Base-by-base conservation (phyloP, 1,140 invertebrate species). In the Chelonus insularis region DNA sequence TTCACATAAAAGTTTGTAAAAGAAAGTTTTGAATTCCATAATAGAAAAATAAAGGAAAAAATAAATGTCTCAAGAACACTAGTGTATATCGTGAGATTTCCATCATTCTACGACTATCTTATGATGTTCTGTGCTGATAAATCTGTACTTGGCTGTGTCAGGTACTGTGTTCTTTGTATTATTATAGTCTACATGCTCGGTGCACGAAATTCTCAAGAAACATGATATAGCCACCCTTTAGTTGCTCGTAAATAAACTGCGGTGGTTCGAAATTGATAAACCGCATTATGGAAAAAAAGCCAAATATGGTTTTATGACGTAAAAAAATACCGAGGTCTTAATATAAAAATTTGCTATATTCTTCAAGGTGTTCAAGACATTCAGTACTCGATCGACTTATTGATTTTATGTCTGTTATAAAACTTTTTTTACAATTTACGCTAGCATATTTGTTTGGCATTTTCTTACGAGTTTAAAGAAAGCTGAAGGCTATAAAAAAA, bases 101-200 rank as follows among this genome's bases (percentile, higher is more conserved):
- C 11, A 55, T 55, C 34, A 29, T 29, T 50, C 18, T 14, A 21
- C n/a, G n/a, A n/a, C 4, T 23, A 55, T 55, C 29, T 21, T 20
- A 11, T 25, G 34, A 39, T 36, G 7, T 16, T 20, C 16, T 21
- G 34, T 39, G 16, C 11, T 29, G 52, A 55, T 55, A 55, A 55
- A 39, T 55, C 36, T 55, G 52, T 55, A 39, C 36, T 39, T 36
- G 52, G 34, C 18, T 37, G 52, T 55, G 36, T 55, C 52, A 55
- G 21, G 52, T 29, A 55, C 52, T 34, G 11, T 9, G 14, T 55
- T 29, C 29, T 55, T 55, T 23, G 45, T 23, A 23, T 9, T 48
- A 25, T 48, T 48, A 48, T 48, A 25, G 20, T 37, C 32, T 55
- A 55, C 16, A 21, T 8, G 14, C 20, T 37, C 4, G 12, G 14